Conservation (phyloP, 2,113 vertebrate genomes). For the Neodontobutis hainanensis region DNA sequence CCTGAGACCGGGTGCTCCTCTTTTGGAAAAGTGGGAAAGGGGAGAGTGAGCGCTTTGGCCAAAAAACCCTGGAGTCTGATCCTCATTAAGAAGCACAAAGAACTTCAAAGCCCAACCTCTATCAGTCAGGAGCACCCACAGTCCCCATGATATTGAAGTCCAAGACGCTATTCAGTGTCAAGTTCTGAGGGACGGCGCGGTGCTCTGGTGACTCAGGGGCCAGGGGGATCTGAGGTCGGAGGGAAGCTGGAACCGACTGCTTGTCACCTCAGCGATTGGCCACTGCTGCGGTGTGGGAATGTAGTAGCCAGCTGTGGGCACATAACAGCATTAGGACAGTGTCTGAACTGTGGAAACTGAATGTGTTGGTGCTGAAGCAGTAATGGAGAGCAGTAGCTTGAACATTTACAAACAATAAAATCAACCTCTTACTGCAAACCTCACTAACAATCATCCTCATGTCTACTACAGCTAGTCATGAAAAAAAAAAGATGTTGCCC, state of each 20-base stretch:
- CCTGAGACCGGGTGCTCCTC: conserved; percentile 32
- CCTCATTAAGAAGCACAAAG: conserved; percentile 70
- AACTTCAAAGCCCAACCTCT: conserved; percentile 73
- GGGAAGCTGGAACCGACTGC: conserved; percentile 56
- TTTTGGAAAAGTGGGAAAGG: conserved; percentile 4
- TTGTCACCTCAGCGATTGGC: conserved; percentile 44
- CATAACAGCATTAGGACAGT: too few relatives aligned
- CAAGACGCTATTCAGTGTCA: conserved; percentile 48
- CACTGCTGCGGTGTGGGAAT: conserved; percentile 11
- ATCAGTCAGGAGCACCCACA: conserved; percentile 70
- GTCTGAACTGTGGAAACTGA: neutral
- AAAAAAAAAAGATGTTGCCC: neutral
- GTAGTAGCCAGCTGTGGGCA: neutral
- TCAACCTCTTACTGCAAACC: too few relatives aligned
- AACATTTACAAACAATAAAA: too few relatives aligned
- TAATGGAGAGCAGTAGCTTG: neutral
- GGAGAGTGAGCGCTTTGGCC: conserved; percentile 31
- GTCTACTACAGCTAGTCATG: too few relatives aligned
- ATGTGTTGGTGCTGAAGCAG: neutral
- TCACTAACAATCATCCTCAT: too few relatives aligned
- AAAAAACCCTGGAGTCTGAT: conserved; percentile 57
- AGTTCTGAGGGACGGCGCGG: conserved; percentile 43
- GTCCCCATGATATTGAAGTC: conserved; percentile 67
- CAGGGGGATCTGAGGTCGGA: conserved; percentile 42
- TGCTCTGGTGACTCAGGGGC: conserved; percentile 35